phyloP scores from a whole-genome alignment of 2,113 vertebrate species.

The Petrocephalus microphthalmus region DNA sequence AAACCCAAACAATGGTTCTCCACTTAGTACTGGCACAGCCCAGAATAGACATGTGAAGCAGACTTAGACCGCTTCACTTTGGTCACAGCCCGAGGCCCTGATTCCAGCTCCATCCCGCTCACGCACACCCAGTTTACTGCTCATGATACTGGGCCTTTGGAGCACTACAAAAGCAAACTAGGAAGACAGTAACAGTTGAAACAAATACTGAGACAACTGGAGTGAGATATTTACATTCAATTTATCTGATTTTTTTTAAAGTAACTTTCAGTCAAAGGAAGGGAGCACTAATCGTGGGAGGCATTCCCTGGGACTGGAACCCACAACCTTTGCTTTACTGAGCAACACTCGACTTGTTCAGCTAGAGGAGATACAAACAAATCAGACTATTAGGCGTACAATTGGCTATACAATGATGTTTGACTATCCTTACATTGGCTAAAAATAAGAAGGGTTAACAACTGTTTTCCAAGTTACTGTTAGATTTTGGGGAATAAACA shows the following conservation, averaged over 20 bases:
- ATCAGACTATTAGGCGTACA: not conserved
- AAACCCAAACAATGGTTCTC: not conserved
- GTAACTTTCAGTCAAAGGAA: not conserved
- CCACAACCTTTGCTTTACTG: not conserved
- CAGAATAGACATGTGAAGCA: not conserved
- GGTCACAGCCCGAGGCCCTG: not conserved
- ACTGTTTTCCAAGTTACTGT: not conserved
- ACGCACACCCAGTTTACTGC: not conserved
- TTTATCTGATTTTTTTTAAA: not conserved
- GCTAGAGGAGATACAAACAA: not conserved
- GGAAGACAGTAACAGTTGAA: not conserved
- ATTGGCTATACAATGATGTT: not conserved
- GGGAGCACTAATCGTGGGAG: not conserved
- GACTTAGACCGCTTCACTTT: not conserved
- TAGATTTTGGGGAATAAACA: not conserved
- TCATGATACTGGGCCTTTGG: not conserved
- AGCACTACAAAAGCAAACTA: not conserved
- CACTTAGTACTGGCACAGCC: not conserved
- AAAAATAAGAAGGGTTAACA: not conserved
- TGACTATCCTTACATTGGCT: not conserved
- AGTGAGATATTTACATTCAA: not conserved
- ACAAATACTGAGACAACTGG: not conserved
- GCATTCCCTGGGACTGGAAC: not conserved
- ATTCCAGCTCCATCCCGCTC: not conserved
- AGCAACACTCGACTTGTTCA: not conserved